Base-by-base conservation (phyloP, 2,888 invertebrate genomes). In the Meandrusa payeni region DNA sequence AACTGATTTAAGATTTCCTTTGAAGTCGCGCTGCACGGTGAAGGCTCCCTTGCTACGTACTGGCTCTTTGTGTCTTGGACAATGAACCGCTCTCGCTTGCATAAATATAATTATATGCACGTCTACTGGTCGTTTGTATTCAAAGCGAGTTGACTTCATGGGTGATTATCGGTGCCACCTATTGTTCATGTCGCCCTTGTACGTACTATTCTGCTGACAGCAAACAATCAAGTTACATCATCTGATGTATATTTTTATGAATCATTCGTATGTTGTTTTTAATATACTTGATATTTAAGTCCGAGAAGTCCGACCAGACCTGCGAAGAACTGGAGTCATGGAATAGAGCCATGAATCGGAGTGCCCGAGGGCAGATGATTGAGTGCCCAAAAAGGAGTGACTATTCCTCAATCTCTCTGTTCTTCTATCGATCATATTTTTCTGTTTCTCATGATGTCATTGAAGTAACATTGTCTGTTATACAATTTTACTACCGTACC, bases 1-100 rank as follows among this genome's bases (percentile, higher is more conserved):
- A 34, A 41, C 34, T 34, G 41, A 41, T 41, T 41, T 41, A 34
- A 34, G 41, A 34, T 41, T 41, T 41, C 34, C 41, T 34, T 41
- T 28, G 41, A 41, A 41, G 33, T 41, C 34, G 7, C 34, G 10
- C 13, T 33, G 41, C 33, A 23, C 27, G 26, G 12, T 31, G 5
- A 4, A 29, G 10, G 22, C 27, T 34, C 28, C 27, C 41, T 22
- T 22, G 5, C 28, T 12, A 28, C 41, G 10, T 15, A 34, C 41
- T 23, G 34, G 9, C 23, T 34, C 41, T 41, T 41, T 41, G 26
- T 41, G 19, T 3, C 2, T 19, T 19, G 27, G 7, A 27, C 17
- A 37, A 37, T 27, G 27, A 20, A 20, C n/a, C 9, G 10, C 11
- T 7, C 10, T n/a, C 13, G 6, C 13, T 4, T 38, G 27, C 15